Evolutionary conservation across 2,113 vertebrate genomes (phyloP), one percentile per base, ranked within the genome.

Genomic region (Gambusia affinis): DNA sequence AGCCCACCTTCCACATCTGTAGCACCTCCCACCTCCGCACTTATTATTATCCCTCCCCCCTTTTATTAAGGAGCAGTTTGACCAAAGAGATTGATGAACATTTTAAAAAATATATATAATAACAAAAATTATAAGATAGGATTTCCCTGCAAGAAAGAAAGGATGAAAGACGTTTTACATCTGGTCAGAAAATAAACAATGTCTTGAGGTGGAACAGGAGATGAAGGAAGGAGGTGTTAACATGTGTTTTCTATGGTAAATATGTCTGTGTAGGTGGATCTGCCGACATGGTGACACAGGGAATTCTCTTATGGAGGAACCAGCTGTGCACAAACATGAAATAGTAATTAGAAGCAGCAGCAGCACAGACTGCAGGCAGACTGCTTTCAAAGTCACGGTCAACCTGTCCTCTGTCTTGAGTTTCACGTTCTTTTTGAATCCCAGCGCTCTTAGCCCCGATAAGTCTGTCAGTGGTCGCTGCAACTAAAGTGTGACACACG

Each of bases 271-370:
- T 91, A 85, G 87, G 92, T 81, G 80, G 86, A 87, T 73, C 71
- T 81, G 83, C 86, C 90, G 91, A 90, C 88, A 88, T 57, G 69
- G 84, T 79, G 83, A 89, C 85, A 82, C 70, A 66, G 86, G 84
- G 90, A 87, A 88, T 87, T 87, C 76, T 88, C 87, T 91, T 89
- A 93, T 93, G 87, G 91, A 83, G 80, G 88, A 94, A 94, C 91
- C 93, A 93, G 88, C 92, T 94, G 92, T 87, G 83, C 85, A 89
- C 85, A 89, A 93, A 92, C 91, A 93, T 94, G 92, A 78, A 91
- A 93, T 92, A 92, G 88, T 79, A 87, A 92, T 94, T 89, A 92
- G 83, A 81, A 57, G 24, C 51, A 57, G 24, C 51, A 57, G 81
- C 15, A 1, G 67, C 3, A 84, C 78, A 75, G 75, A 75, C 66